Percentiles rank a stretch among this genome's conserved stretches.
Conservation (phyloP, 1,140 invertebrate genomes). For the Drosophila tani region DNA sequence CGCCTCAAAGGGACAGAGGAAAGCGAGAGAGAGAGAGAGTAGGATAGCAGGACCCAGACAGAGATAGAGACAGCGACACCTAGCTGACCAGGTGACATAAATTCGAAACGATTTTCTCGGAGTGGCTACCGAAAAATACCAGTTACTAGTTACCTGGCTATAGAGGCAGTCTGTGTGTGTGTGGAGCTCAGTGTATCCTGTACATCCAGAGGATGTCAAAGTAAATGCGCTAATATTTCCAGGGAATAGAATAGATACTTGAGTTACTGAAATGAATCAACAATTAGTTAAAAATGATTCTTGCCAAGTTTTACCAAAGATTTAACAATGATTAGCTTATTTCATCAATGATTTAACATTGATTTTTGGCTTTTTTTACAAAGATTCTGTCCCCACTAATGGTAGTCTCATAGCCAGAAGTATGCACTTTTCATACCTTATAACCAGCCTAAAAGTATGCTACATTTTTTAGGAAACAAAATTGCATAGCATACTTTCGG, state of each 20-base stretch:
- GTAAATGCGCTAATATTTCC: not conserved
- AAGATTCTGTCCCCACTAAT: no score
- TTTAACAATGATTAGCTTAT: no score
- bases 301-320: not conserved
- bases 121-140: slow-evolving; percentile 4
- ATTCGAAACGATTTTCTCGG: slow-evolving; percentile 24
- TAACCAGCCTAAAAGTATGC: no score
- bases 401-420: no score
- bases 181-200: not conserved
- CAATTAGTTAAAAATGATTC: not conserved
- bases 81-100: slow-evolving; percentile 51
- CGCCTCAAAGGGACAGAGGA: slow-evolving; percentile 15
- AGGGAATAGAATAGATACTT: not conserved
- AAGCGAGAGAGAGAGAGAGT: not conserved
- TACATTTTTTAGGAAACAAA: no score
- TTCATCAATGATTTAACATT: no score
- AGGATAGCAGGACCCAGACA: not conserved
- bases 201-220: not conserved
- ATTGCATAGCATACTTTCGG: no score
- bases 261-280: not conserved
- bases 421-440: no score
- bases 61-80: not conserved
- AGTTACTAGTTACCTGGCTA: not conserved
- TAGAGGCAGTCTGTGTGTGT: not conserved
- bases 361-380: no score